phyloP scores from a whole-genome alignment of 2,888 invertebrate genomes.

The Sympetrum striolatum region DNA sequence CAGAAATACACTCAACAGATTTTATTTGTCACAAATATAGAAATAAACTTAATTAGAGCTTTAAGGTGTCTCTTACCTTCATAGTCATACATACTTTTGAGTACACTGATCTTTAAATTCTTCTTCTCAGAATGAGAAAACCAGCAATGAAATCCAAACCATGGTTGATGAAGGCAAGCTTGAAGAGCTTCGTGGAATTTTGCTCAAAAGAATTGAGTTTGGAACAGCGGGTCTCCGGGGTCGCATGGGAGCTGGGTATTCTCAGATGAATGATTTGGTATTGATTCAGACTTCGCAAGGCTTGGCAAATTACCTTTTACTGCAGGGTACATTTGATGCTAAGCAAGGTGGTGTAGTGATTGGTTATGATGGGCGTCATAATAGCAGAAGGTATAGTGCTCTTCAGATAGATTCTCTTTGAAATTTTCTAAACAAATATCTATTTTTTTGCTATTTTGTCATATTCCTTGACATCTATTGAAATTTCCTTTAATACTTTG shows the following conservation, averaged over 20 bases:
- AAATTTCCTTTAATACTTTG: too few relatives aligned
- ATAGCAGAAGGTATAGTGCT: conserved; percentile 77
- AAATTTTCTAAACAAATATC: too few relatives aligned
- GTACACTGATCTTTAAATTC: neutral
- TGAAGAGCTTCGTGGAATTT: conserved; percentile 67
- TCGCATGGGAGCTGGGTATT: conserved; percentile 91
- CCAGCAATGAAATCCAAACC: conserved; percentile 68
- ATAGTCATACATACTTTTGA: conserved; percentile 35
- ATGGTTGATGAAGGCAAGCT: conserved; percentile 66
- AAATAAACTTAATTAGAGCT: too few relatives aligned
- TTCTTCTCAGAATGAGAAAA: conserved; percentile 67
- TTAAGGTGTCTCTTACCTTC: neutral
- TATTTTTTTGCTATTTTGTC: too few relatives aligned
- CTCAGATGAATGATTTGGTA: conserved; percentile 94
- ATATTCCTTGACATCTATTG: too few relatives aligned
- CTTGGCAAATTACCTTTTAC: conserved; percentile 75
- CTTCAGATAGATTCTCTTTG: too few relatives aligned
- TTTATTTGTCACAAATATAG: too few relatives aligned
- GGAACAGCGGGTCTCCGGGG: conserved; percentile 95
- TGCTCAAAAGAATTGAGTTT: conserved; percentile 78
- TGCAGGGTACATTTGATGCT: conserved; percentile 58
- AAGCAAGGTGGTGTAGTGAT: conserved; percentile 78
- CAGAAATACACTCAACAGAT: too few relatives aligned
- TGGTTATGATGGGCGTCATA: conserved; percentile 92
- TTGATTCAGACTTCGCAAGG: conserved; percentile 95